Conservation (phyloP, 1,140 invertebrate species). For the Steinernema feltiae region DNA sequence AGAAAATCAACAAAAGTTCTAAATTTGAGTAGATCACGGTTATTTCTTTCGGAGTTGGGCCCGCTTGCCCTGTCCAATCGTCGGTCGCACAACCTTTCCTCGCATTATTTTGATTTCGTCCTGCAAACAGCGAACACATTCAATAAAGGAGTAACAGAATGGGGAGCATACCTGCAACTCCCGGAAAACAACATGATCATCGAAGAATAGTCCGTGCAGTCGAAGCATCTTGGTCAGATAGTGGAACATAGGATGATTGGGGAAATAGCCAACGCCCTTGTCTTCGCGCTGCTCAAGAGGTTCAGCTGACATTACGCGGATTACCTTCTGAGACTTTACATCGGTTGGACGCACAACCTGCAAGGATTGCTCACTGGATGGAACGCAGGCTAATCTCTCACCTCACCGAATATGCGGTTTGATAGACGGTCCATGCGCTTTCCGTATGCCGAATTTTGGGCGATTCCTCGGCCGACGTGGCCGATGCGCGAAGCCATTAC, state of each 20-base stretch:
- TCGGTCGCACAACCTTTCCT: conserved; percentile 50
- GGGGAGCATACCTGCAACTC: conserved; percentile 35
- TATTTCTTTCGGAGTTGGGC: conserved; percentile 35
- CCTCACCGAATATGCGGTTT: conserved; percentile 55
- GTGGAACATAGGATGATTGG: conserved; percentile 57
- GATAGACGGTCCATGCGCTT: conserved; percentile 53
- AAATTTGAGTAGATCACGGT: too few relatives aligned
- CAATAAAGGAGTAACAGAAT: neutral
- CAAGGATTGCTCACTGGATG: conserved; percentile 13
- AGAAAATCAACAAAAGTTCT: too few relatives aligned
- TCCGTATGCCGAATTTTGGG: conserved; percentile 45
- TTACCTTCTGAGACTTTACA: conserved; percentile 42
- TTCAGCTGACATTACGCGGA: conserved; percentile 51
- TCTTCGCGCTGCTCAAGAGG: conserved; percentile 50
- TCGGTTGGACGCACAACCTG: conserved; percentile 35
- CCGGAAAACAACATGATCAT: conserved; percentile 55
- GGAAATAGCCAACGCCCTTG: conserved; percentile 47
- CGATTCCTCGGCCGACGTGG: conserved; percentile 38
- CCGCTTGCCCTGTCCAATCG: conserved; percentile 52
- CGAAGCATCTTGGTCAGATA: conserved; percentile 56
- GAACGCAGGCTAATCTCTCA: conserved; percentile 10
- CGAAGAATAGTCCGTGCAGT: conserved; percentile 53
- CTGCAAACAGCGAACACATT: conserved; percentile 29
- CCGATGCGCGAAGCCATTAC: conserved; percentile 37
- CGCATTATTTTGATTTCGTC: conserved; percentile 49